A percentile compares a stretch with the other conserved stretches of the same genome.
These are phyloP conservation scores for Dusona sp. DNA, from an alignment of 2,888 invertebrate genomes.

Conservation along the genomic window DNA sequence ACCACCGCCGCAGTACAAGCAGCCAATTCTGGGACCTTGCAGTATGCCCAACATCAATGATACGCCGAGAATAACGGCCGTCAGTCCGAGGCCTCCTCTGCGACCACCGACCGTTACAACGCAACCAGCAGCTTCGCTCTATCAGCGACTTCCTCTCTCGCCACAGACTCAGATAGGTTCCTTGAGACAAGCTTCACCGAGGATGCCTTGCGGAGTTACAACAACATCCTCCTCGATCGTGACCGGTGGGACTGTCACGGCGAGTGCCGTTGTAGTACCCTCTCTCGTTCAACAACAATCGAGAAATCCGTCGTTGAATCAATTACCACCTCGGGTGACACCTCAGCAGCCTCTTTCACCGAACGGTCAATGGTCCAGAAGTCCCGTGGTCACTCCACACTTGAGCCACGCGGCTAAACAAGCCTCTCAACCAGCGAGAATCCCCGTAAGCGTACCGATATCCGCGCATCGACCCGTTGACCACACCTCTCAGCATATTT, in stretches of 20 bases:
- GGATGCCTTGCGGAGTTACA: slow-evolving; percentile 76
- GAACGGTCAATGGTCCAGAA: slow-evolving; percentile 82
- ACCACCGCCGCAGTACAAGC: slow-evolving; percentile 75
- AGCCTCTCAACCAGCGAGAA: slow-evolving; percentile 75
- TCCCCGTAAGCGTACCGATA: slow-evolving; percentile 81
- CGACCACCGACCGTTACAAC: slow-evolving; percentile 67
- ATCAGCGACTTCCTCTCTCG: slow-evolving; percentile 81
- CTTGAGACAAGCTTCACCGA: slow-evolving; percentile 77
- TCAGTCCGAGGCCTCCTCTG: slow-evolving; percentile 75
- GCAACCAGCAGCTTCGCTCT: slow-evolving; percentile 75
- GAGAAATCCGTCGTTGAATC: slow-evolving; percentile 78
- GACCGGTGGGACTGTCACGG: slow-evolving; percentile 23
- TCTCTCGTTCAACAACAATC: slow-evolving; percentile 78
- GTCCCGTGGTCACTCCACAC: slow-evolving; percentile 75
- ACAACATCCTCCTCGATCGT: slow-evolving; percentile 71
- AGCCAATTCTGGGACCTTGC: slow-evolving; percentile 73
- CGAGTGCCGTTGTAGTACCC: slow-evolving; percentile 71
- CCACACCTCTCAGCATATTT: slow-evolving; percentile 78
- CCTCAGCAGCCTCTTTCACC: slow-evolving; percentile 81
- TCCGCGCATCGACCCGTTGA: slow-evolving; percentile 80
- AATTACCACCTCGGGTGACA: slow-evolving; percentile 75
- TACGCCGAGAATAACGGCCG: slow-evolving; percentile 73
- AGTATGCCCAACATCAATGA: slow-evolving; percentile 77
- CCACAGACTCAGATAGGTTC: slow-evolving; percentile 81
- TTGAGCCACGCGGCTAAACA: slow-evolving; percentile 74